Conservation (phyloP, 2,888 invertebrate species). For the Iselma pallidipennis region DNA sequence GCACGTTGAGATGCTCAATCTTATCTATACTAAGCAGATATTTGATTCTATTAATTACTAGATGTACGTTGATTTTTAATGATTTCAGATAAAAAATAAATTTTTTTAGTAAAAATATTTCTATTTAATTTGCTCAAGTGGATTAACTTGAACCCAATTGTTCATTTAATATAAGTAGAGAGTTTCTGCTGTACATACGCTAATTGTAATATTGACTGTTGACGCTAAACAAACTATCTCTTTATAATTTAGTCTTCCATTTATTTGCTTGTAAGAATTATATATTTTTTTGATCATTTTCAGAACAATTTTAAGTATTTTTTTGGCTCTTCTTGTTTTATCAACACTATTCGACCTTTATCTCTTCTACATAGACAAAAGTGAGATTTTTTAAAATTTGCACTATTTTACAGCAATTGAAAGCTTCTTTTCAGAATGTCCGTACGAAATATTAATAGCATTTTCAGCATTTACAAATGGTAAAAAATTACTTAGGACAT, state of each 20-base stretch:
- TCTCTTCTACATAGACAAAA: neutral
- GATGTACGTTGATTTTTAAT: too few relatives aligned
- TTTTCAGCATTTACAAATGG: conserved; percentile 14
- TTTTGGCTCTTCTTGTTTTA: neutral
- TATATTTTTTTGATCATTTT: neutral
- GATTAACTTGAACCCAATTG: too few relatives aligned
- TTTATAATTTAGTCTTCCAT: neutral
- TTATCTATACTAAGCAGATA: too few relatives aligned
- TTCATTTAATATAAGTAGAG: too few relatives aligned
- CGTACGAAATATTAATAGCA: neutral
- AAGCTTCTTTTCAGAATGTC: conserved; percentile 10
- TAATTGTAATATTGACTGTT: neutral
- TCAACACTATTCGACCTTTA: conserved; percentile 3
- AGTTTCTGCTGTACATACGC: too few relatives aligned
- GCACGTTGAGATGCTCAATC: too few relatives aligned
- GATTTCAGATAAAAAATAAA: too few relatives aligned
- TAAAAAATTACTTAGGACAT: conserved; percentile 4
- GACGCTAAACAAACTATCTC: neutral
- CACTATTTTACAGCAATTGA: neutral
- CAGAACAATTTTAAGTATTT: neutral
- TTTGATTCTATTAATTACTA: too few relatives aligned
- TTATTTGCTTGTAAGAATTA: neutral
- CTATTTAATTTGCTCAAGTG: neutral
- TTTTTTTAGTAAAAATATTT: too few relatives aligned
- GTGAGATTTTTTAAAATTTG: neutral